phyloP scores from a whole-genome alignment of 2,113 vertebrate genomes.

The Cololabis saira region DNA sequence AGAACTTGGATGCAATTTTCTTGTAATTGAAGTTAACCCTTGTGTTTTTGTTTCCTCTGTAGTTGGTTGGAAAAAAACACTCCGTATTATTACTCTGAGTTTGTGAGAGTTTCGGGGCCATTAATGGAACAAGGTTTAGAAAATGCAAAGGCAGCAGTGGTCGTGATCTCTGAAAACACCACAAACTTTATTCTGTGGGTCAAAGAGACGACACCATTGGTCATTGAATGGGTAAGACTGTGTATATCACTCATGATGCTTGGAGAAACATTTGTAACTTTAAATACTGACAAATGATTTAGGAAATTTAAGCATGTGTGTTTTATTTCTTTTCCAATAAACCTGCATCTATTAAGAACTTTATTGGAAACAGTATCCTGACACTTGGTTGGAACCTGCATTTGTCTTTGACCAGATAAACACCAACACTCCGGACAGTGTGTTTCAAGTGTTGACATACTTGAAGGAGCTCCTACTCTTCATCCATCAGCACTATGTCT shows the following conservation, averaged over 20 bases:
- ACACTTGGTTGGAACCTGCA: neutral
- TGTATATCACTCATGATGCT: neutral
- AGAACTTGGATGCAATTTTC: neutral
- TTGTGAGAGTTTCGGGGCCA: slow-evolving; percentile 71
- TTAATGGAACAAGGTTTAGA: slow-evolving; percentile 79
- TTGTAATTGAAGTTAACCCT: no score
- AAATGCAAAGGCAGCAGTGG: slow-evolving; percentile 52
- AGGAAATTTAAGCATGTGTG: no score
- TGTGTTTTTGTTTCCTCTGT: slow-evolving; percentile 7
- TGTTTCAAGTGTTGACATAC: slow-evolving; percentile 79
- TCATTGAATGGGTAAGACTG: slow-evolving; percentile 85
- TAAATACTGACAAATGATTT: no score
- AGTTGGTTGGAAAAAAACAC: slow-evolving; percentile 89
- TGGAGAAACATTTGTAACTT: no score
- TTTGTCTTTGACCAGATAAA: slow-evolving; percentile 65
- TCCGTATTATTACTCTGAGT: slow-evolving; percentile 80
- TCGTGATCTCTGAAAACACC: slow-evolving; percentile 70
- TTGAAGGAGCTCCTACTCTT: slow-evolving; percentile 85
- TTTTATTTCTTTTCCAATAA: no score
- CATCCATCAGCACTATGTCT: slow-evolving; percentile 82
- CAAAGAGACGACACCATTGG: slow-evolving; percentile 70
- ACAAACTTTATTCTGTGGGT: slow-evolving; percentile 78
- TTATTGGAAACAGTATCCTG: neutral
- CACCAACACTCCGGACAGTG: slow-evolving; percentile 82
- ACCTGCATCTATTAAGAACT: no score